phyloP scores from a whole-genome alignment of 2,888 invertebrate species.

The Megastigmus dorsalis region DNA sequence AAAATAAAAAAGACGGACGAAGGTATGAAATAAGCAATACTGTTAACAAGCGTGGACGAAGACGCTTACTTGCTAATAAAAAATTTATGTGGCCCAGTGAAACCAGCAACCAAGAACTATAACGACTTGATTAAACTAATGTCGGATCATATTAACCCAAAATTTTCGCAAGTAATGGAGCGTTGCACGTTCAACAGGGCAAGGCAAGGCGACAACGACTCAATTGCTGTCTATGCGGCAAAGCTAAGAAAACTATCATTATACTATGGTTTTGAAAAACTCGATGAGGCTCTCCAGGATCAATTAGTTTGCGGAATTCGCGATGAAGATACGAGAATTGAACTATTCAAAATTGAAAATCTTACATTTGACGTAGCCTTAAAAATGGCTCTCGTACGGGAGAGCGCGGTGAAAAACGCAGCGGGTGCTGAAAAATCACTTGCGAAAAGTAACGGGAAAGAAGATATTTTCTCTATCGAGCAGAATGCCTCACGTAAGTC shows the following conservation, averaged over 20 bases:
- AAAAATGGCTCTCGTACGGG: not conserved
- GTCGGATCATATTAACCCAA: slow-evolving; percentile 51
- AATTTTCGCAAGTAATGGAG: slow-evolving; percentile 52
- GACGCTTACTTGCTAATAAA: slow-evolving; percentile 46
- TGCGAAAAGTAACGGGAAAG: not conserved
- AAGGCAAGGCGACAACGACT: slow-evolving; percentile 19
- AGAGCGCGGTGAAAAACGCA: not conserved
- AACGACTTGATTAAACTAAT: slow-evolving; percentile 50
- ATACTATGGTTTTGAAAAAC: not conserved
- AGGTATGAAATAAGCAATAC: slow-evolving; percentile 38
- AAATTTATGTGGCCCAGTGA: slow-evolving; percentile 52
- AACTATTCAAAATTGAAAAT: not conserved
- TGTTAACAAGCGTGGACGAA: slow-evolving; percentile 46
- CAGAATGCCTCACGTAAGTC: not conserved
- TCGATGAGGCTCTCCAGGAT: not conserved
- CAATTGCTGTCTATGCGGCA: slow-evolving; percentile 24
- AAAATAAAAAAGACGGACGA: slow-evolving; percentile 53
- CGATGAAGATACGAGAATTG: not conserved
- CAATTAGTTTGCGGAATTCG: not conserved
- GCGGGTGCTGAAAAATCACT: not conserved
- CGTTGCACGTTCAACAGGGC: slow-evolving; percentile 41
- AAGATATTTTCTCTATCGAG: not conserved
- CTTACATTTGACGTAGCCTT: not conserved
- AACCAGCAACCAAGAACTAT: slow-evolving; percentile 45
- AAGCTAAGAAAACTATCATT: slow-evolving; percentile 63